Conservation (phyloP, 2,113 vertebrate genomes). For the Pao palembangensis region DNA sequence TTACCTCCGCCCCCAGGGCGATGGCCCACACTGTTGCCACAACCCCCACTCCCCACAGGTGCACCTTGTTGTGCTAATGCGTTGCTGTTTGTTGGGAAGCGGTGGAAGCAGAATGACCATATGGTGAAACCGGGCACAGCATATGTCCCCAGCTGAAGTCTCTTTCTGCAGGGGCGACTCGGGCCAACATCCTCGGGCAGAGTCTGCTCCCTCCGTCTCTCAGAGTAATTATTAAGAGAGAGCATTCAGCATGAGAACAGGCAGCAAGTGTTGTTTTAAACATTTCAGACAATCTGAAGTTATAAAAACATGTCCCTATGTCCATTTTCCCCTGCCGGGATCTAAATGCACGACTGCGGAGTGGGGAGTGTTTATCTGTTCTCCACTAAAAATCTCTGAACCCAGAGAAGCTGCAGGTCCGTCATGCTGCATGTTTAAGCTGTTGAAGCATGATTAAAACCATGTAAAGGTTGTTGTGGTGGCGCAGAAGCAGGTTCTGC, state of each 20-base stretch:
- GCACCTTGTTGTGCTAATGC: conserved; percentile 51
- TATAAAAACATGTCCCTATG: no score
- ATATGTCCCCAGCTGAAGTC: conserved; percentile 60
- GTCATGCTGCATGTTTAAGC: no score
- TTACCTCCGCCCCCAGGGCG: conserved; percentile 25
- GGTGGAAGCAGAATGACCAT: conserved; percentile 60
- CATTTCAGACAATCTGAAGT: no score
- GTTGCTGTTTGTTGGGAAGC: conserved; percentile 50
- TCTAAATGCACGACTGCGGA: not conserved
- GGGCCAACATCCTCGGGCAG: conserved; percentile 58
- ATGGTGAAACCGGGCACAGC: conserved; percentile 64
- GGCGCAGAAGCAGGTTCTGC: not conserved
- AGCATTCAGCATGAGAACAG: not conserved
- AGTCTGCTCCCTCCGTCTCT: conserved; percentile 49
- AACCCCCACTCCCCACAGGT: conserved; percentile 2
- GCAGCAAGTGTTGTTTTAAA: no score
- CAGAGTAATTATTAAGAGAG: conserved; percentile 15
- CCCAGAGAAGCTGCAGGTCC: no score
- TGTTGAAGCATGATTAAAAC: no score
- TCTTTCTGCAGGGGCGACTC: conserved; percentile 49
- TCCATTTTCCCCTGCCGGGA: no score
- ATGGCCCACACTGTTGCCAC: conserved; percentile 29
- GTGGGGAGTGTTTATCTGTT: not conserved
- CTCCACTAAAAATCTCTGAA: no score
- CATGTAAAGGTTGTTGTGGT: no score